Evolutionary conservation across 2,113 vertebrate species (phyloP).

Genomic region (Misgurnus mizolepis): DNA sequence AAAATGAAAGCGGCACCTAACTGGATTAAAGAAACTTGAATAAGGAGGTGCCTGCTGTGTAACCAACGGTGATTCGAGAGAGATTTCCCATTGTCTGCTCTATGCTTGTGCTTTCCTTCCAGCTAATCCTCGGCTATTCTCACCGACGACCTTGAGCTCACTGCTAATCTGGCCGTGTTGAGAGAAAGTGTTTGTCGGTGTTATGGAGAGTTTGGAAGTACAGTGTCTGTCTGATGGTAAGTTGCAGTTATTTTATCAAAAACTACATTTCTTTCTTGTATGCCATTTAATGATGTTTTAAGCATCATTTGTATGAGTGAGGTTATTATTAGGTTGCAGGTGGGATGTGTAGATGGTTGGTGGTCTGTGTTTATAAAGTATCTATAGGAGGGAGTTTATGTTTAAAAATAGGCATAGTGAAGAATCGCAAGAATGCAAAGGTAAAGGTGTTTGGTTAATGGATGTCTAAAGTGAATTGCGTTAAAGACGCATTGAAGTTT

Average conservation of each 20-base stretch:
- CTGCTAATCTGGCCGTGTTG: constrained; percentile 59
- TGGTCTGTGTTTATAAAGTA: background rate
- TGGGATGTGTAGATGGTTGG: background rate
- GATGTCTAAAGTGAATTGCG: no score
- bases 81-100: constrained; percentile 64
- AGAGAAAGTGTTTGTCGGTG: background rate
- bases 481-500: no score
- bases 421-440: no score
- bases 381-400: no score
- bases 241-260: background rate
- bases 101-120: constrained; percentile 52
- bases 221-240: constrained; percentile 30
- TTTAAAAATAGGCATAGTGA: no score
- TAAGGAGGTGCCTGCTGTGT: constrained; percentile 59
- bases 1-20: constrained; percentile 57
- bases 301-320: background rate
- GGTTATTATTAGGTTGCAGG: background rate
- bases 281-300: background rate
- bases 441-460: no score
- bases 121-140: constrained; percentile 70
- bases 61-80: constrained; percentile 60
- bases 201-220: constrained; percentile 20
- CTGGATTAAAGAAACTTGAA: constrained; percentile 63
- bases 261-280: background rate
- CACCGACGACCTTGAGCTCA: constrained; percentile 53